Evolutionary conservation across 2,797 vertebrate species (phyloP).

Genomic region (Rachycentron canadum): DNA sequence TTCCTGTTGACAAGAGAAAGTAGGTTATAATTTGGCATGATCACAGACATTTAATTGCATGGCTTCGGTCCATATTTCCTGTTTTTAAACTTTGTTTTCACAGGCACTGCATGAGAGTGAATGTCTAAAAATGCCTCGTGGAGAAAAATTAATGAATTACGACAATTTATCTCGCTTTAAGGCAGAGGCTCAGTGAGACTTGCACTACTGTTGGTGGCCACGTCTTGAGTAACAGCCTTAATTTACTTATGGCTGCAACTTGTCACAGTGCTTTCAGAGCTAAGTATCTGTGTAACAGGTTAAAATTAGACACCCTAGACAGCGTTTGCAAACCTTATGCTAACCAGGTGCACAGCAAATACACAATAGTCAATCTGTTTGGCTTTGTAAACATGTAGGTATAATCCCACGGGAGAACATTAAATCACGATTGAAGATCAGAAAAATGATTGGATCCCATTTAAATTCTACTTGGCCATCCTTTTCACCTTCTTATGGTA

Average conservation of each 20-base stretch:
- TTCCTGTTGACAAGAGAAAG: slow-evolving; percentile 60
- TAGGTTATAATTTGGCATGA: slow-evolving; percentile 31
- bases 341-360: neutral
- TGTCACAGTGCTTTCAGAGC: neutral
- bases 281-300: slow-evolving; percentile 13
- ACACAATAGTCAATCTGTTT: neutral
- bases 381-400: neutral
- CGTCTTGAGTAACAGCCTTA: slow-evolving; percentile 1
- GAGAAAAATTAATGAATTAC: neutral
- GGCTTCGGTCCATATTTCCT: neutral
- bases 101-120: neutral
- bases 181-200: neutral
- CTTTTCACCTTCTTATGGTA: neutral
- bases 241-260: slow-evolving; percentile 16
- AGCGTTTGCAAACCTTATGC: neutral
- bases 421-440: neutral
- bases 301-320: slow-evolving; percentile 7
- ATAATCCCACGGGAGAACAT: neutral
- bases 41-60: neutral
- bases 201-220: neutral
- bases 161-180: neutral
- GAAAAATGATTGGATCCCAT: slow-evolving; percentile 15
- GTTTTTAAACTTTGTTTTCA: neutral
- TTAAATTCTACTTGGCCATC: neutral
- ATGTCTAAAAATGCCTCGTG: neutral